Evolutionary conservation across 2,888 invertebrate genomes (phyloP).

Genomic region (Monopis laevigella): DNA sequence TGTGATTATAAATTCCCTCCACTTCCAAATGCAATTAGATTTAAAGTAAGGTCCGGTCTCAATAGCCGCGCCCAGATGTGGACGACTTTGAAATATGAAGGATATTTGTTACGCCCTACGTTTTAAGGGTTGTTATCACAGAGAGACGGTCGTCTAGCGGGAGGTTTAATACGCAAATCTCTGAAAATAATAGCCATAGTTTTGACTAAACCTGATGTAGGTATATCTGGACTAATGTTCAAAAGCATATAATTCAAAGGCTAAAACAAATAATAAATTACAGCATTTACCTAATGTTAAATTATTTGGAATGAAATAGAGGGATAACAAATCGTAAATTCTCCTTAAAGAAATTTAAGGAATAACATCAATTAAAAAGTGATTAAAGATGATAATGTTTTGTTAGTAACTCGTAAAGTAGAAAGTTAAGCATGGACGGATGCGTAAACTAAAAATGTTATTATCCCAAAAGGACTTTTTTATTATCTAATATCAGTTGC

Average conservation of each 20-base stretch:
- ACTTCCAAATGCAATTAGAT: conserved; percentile 32
- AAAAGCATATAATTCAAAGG: no score
- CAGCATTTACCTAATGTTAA: neutral
- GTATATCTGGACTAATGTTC: conserved; percentile 1
- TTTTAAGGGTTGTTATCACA: conserved; percentile 11
- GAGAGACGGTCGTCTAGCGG: conserved; percentile 11
- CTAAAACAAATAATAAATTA: no score
- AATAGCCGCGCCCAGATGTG: conserved; percentile 62
- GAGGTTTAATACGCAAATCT: conserved; percentile 8
- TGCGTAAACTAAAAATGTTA: no score
- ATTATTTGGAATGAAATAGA: neutral
- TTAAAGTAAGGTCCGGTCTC: conserved; percentile 39
- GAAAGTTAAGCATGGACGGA: no score
- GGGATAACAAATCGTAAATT: neutral
- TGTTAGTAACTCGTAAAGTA: neutral
- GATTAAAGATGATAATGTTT: neutral
- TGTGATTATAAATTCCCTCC: no score
- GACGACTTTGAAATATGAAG: conserved; percentile 64
- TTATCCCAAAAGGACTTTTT: no score
- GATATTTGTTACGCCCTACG: conserved; percentile 51
- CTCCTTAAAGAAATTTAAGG: neutral
- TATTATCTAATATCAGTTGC: conserved; percentile 1
- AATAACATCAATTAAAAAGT: neutral
- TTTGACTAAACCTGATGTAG: conserved; percentile 6
- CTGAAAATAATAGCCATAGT: conserved; percentile 8